Evolutionary conservation across 2,888 invertebrate species (phyloP).

Genomic region (Theodoxus fluviatilis): DNA sequence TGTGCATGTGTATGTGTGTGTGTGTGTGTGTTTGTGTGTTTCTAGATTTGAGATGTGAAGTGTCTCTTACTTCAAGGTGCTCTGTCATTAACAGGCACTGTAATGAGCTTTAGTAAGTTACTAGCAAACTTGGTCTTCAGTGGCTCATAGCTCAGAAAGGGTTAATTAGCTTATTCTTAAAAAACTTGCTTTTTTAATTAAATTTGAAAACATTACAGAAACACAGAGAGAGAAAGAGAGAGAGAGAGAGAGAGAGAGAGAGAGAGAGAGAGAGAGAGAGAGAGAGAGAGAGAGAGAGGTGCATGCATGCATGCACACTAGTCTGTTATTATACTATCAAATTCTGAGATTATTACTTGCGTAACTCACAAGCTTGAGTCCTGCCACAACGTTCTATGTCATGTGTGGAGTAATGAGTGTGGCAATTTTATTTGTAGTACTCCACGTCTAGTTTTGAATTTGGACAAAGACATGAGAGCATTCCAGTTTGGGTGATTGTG

Average conservation of each 20-base stretch:
- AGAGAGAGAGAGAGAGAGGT: too few relatives aligned
- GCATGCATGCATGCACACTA: too few relatives aligned
- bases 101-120: background rate
- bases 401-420: background rate
- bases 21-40: background rate
- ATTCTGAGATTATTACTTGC: too few relatives aligned
- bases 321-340: too few relatives aligned
- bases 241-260: too few relatives aligned
- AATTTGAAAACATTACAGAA: background rate
- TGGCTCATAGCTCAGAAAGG: constrained; percentile 35
- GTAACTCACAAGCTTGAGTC: too few relatives aligned
- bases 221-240: too few relatives aligned
- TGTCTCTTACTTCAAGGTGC: background rate
- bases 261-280: too few relatives aligned
- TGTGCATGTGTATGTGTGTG: background rate
- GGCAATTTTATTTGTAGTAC: background rate
- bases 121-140: background rate
- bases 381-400: background rate
- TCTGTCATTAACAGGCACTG: background rate
- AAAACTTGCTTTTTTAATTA: background rate
- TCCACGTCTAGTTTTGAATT: background rate
- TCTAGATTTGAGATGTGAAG: background rate
- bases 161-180: constrained; percentile 35
- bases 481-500: background rate
- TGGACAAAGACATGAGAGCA: background rate